Percentiles rank a stretch among this genome's conserved stretches.
Conservation (phyloP, 92 coral and sea anemone species). For the Zoanthus sociatus region DNA sequence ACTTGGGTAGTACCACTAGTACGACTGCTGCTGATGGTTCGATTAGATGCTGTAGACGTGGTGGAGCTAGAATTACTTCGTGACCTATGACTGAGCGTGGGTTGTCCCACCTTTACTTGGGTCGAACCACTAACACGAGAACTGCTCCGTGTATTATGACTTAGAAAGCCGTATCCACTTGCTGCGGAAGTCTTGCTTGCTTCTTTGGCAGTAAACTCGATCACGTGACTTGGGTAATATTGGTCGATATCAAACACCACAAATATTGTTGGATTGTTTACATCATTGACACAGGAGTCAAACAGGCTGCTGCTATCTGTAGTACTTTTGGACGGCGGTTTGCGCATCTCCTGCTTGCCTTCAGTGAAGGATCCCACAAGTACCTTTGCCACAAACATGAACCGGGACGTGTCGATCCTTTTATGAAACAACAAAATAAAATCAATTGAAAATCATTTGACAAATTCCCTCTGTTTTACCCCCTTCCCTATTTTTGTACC, state of each 20-base stretch:
- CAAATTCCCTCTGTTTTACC: no score
- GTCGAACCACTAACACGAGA: no score
- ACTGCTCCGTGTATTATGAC: no score
- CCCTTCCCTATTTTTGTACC: no score
- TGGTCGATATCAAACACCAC: constrained; percentile 82
- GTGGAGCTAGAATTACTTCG: no score
- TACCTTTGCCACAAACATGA: constrained; percentile 22
- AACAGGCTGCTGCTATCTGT: constrained; percentile 33
- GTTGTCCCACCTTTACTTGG: no score
- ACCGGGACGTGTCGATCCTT: neutral
- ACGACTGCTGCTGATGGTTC: no score
- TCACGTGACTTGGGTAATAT: constrained; percentile 56
- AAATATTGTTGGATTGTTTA: constrained; percentile 70
- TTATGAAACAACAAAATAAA: neutral
- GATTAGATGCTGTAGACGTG: no score
- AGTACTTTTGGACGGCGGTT: neutral
- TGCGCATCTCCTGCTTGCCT: constrained; percentile 13
- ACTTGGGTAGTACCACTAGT: no score
- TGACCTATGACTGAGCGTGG: no score
- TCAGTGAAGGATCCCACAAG: constrained; percentile 21
- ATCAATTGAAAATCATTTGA: no score
- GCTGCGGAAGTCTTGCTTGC: neutral
- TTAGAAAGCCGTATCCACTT: no score
- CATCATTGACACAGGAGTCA: constrained; percentile 83
- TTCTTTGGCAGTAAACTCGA: neutral